Conservation (phyloP, 2,797 vertebrate species). For the Phoeniculus purpureus region DNA sequence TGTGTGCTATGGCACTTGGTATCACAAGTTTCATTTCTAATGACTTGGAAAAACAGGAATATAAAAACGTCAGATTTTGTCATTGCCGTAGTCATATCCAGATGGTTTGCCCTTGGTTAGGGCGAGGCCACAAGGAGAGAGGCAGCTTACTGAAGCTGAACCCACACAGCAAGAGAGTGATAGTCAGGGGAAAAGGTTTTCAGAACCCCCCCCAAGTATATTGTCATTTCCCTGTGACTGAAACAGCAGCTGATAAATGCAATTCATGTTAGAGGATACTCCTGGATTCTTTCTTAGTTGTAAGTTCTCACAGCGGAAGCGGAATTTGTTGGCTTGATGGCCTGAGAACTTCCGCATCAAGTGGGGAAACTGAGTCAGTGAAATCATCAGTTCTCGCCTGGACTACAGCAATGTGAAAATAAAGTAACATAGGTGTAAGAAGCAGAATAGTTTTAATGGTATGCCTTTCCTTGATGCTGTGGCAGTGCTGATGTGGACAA, state of each 20-base stretch:
- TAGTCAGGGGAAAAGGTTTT: background rate
- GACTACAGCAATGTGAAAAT: background rate
- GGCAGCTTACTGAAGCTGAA: background rate
- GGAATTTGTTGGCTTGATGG: background rate
- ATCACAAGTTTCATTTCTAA: background rate
- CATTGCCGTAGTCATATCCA: background rate
- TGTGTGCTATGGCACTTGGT: background rate
- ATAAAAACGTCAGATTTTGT: background rate
- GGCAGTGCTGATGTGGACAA: background rate
- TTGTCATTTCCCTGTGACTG: background rate
- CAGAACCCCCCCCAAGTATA: background rate
- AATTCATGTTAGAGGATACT: background rate
- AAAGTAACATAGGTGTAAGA: background rate
- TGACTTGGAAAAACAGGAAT: background rate
- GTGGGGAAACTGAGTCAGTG: background rate
- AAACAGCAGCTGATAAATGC: background rate
- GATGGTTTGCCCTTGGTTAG: background rate
- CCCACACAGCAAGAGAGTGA: background rate
- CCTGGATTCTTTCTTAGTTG: background rate
- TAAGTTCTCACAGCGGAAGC: background rate
- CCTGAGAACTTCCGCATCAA: background rate
- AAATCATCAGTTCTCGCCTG: background rate
- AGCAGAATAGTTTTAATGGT: background rate
- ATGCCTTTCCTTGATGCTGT: background rate
- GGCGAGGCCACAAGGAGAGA: background rate